These are phyloP conservation scores for Onychomys leucogaster DNA, from an alignment of 2,797 vertebrate genomes.

Conservation along the genomic window DNA sequence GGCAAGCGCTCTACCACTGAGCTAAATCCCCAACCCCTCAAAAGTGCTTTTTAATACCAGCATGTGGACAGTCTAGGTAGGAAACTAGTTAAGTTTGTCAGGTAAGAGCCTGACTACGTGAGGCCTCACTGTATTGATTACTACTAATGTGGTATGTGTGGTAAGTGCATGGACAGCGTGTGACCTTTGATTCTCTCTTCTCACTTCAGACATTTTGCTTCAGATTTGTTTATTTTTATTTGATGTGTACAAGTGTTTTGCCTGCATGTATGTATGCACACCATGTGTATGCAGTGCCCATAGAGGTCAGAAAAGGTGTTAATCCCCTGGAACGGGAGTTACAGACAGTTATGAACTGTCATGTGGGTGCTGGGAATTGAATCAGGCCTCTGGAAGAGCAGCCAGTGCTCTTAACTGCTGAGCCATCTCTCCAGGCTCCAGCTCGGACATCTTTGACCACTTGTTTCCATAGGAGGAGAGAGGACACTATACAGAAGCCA, in stretches of 20 bases:
- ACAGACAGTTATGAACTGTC: not conserved
- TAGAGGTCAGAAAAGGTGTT: not conserved
- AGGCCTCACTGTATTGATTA: not conserved
- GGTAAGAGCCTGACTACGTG: not conserved
- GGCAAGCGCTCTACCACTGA: too few species aligned
- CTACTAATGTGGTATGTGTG: not conserved
- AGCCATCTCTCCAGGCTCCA: not conserved
- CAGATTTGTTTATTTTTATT: not conserved
- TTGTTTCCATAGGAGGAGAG: not conserved
- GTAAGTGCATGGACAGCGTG: not conserved
- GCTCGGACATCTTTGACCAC: not conserved
- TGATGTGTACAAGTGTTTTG: not conserved
- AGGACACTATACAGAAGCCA: not conserved
- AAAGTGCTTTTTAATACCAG: not conserved
- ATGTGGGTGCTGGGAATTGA: not conserved
- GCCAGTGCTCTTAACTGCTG: not conserved
- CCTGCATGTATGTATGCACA: not conserved
- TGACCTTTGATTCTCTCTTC: not conserved
- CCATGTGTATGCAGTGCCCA: not conserved
- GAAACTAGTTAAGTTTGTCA: not conserved
- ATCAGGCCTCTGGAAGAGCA: not conserved
- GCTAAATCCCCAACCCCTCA: too few species aligned
- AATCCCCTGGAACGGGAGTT: not conserved
- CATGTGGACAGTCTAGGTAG: not conserved
- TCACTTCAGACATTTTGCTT: not conserved